These are phyloP conservation scores for Anas georgica DNA, from an alignment of 2,797 vertebrate genomes.

Conservation along the genomic window DNA sequence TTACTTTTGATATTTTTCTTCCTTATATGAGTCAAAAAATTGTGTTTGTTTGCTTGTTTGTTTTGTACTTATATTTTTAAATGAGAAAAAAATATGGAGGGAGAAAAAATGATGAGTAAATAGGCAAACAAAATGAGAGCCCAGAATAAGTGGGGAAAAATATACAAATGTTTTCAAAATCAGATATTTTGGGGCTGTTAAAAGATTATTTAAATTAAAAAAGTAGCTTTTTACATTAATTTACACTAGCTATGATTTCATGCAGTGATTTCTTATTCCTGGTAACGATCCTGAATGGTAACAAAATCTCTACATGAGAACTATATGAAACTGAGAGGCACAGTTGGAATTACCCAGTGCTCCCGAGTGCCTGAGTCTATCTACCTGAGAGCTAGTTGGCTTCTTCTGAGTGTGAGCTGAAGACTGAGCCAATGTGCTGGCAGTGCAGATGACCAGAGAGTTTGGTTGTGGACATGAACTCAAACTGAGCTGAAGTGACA, in stretches of 20 bases:
- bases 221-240: neutral
- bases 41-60: neutral
- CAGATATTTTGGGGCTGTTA: neutral
- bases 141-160: neutral
- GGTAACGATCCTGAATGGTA: too few species aligned
- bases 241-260: neutral
- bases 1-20: neutral
- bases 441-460: neutral
- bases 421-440: neutral
- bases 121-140: neutral
- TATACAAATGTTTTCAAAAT: neutral
- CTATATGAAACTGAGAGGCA: neutral
- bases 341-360: neutral
- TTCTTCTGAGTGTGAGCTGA: neutral
- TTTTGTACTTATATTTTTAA: neutral
- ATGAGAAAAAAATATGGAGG: neutral
- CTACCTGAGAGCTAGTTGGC: neutral
- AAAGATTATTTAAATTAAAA: neutral
- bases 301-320: neutral
- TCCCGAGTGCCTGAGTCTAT: neutral
- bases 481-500: neutral
- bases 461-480: neutral
- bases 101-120: neutral
- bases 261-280: neutral
- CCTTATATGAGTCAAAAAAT: neutral